Evolutionary conservation across 1,140 invertebrate species (phyloP).

Genomic region (Tetranychus urticae): DNA sequence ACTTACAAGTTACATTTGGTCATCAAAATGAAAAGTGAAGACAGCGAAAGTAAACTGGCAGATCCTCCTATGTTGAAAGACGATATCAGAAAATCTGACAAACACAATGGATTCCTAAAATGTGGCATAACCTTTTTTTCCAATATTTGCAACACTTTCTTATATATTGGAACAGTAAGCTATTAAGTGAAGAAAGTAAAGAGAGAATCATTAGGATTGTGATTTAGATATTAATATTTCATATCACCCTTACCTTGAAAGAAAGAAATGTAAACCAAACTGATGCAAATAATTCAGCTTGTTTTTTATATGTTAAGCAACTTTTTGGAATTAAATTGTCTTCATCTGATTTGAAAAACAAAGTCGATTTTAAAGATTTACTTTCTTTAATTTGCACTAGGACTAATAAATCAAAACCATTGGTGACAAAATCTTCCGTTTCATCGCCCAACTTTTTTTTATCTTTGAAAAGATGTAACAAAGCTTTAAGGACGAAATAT

Average conservation of each 20-base stretch:
- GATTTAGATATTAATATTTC: background rate
- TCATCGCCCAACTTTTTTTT: background rate
- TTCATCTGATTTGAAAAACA: background rate
- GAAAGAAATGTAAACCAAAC: constrained; percentile 42
- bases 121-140: constrained; percentile 56
- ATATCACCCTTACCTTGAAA: constrained; percentile 23
- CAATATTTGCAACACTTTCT: constrained; percentile 49
- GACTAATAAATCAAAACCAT: background rate
- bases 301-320: constrained; percentile 10
- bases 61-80: constrained; percentile 62
- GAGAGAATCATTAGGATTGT: background rate
- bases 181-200: background rate
- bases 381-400: background rate
- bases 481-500: background rate
- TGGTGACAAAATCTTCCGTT: background rate
- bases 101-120: constrained; percentile 48
- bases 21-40: constrained; percentile 72
- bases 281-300: constrained; percentile 17
- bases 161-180: constrained; percentile 27
- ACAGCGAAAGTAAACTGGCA: constrained; percentile 63
- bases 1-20: constrained; percentile 61
- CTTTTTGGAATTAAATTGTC: background rate
- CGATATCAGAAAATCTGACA: constrained; percentile 79
- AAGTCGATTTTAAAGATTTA: background rate
- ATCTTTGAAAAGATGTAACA: background rate